Conservation (phyloP, 1,140 invertebrate species). For the Dermatophagoides farinae region DNA sequence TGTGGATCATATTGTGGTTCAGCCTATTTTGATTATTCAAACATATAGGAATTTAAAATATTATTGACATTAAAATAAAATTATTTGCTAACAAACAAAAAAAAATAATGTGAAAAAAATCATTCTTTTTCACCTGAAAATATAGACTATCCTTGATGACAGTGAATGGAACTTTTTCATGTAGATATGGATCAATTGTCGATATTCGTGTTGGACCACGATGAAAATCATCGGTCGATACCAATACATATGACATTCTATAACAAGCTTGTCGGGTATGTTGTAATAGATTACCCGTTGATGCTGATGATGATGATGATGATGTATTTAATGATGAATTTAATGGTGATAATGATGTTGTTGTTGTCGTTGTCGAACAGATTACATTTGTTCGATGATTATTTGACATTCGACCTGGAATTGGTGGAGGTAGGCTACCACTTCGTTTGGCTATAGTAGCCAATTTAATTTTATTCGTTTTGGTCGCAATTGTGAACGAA, state of each 20-base stretch:
- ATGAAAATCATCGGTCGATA: constrained; percentile 12
- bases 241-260: constrained; percentile 10
- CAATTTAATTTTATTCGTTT: not conserved
- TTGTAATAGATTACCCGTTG: not conserved
- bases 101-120: not conserved
- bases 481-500: not conserved
- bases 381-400: no score
- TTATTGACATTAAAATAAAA: not conserved
- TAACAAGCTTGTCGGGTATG: not conserved
- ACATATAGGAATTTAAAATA: not conserved
- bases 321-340: not conserved
- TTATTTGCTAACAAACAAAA: not conserved
- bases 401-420: no score
- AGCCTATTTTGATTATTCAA: not conserved
- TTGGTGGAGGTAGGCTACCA: not conserved
- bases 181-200: constrained; percentile 8
- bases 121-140: not conserved
- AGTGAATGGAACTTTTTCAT: constrained; percentile 7
- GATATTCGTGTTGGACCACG: constrained; percentile 10
- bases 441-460: not conserved
- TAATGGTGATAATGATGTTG: no score
- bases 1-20: constrained; percentile 11
- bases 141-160: constrained; percentile 8
- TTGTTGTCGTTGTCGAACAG: no score
- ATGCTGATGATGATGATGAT: not conserved